phyloP scores from a whole-genome alignment of 2,113 vertebrate genomes.

The Nansenia antarctica region DNA sequence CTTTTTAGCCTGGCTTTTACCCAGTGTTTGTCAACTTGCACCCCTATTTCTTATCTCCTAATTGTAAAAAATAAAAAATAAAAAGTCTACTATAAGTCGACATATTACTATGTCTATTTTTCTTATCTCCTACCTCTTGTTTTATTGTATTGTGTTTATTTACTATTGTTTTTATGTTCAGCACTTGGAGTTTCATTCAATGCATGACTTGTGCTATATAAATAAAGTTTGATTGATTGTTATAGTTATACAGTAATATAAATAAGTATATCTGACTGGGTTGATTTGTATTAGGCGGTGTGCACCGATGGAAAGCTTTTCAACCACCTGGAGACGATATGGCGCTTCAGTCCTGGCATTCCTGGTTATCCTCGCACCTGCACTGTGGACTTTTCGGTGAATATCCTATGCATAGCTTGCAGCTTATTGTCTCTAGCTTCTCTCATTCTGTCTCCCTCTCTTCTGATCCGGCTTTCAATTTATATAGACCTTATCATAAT shows the following conservation, averaged over 20 bases:
- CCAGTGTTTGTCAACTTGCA: no score
- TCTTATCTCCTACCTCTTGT: no score
- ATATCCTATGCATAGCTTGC: conserved; percentile 33
- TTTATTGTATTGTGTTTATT: no score
- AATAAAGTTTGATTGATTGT: no score
- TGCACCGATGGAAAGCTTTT: conserved; percentile 93
- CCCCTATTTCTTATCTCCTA: no score
- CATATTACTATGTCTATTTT: no score
- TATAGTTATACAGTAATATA: neutral
- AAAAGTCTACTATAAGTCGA: no score
- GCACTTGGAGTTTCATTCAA: no score
- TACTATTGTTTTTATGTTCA: no score
- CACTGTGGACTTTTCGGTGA: conserved; percentile 95
- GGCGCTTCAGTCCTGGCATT: conserved; percentile 94
- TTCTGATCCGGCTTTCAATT: neutral
- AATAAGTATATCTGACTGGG: neutral
- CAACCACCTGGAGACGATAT: conserved; percentile 93
- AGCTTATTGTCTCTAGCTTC: neutral
- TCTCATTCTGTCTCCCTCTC: neutral
- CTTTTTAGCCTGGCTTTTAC: no score
- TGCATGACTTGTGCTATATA: no score
- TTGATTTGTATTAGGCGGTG: conserved; percentile 74
- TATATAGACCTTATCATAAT: neutral
- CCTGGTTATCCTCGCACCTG: conserved; percentile 92
- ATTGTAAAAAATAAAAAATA: no score